Evolutionary conservation across 2,113 vertebrate genomes (phyloP).

Genomic region (Dipodomys spectabilis): DNA sequence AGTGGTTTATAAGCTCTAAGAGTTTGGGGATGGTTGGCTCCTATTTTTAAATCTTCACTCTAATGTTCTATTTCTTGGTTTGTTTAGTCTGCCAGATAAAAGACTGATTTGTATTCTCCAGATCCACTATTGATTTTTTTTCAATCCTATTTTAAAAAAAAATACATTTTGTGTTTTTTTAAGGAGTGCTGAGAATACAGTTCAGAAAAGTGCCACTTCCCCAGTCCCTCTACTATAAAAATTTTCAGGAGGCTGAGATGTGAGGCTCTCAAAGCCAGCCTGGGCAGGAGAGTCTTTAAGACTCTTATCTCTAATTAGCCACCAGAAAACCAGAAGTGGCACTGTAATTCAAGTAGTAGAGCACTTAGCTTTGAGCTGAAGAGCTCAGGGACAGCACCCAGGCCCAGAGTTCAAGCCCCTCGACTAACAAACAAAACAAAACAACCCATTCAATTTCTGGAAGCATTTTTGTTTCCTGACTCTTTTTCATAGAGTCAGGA

Average conservation of each 20-base stretch:
- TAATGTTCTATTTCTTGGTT: neutral
- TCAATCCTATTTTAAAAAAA: neutral
- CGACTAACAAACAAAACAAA: no score
- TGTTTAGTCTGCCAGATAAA: neutral
- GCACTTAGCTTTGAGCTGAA: no score
- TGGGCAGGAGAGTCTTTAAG: no score
- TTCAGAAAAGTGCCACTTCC: neutral
- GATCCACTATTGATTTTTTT: neutral
- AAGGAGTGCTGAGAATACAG: neutral
- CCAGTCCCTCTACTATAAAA: neutral
- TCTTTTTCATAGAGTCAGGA: neutral
- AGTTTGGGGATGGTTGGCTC: no score
- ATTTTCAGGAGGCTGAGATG: neutral
- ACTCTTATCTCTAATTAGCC: no score
- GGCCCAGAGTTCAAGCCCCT: no score
- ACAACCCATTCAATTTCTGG: neutral
- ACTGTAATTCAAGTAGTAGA: no score
- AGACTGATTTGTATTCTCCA: neutral
- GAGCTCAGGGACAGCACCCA: no score
- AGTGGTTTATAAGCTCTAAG: no score
- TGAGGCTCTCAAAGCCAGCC: no score
- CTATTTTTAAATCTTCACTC: neutral
- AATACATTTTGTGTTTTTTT: neutral
- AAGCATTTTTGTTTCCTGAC: neutral
- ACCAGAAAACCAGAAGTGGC: no score